Conservation (phyloP, 2,113 vertebrate species). For the Meleagris gallopavo region DNA sequence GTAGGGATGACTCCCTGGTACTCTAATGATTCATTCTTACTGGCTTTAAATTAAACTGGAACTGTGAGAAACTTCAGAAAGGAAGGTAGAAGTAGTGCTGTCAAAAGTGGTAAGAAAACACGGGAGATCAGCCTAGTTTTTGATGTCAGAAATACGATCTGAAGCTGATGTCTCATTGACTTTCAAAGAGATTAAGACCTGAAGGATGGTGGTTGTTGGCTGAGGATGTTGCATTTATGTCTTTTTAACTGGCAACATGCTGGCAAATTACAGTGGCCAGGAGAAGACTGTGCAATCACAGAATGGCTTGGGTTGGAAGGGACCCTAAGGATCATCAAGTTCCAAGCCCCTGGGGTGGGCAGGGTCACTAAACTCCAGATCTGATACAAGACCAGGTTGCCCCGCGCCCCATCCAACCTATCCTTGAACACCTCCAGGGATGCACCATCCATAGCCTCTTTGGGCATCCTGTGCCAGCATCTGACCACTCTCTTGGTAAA, state of each 20-base stretch:
- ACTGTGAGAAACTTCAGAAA: neutral
- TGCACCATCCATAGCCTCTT: no score
- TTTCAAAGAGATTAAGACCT: neutral
- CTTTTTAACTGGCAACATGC: neutral
- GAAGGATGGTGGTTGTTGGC: neutral
- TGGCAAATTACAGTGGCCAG: rapidly evolving
- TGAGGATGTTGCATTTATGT: neutral
- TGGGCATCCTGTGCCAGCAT: no score
- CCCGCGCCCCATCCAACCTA: no score
- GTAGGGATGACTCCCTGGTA: neutral
- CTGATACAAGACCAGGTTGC: no score
- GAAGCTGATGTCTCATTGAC: neutral
- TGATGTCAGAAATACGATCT: rapidly evolving
- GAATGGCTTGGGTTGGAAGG: no score
- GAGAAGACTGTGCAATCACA: neutral
- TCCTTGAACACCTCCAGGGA: no score
- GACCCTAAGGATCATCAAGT: no score
- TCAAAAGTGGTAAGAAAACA: neutral
- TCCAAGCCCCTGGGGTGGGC: no score
- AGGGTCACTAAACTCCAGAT: no score
- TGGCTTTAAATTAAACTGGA: neutral
- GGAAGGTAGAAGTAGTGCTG: neutral
- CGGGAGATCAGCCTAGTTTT: neutral
- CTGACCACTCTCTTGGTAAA: no score
- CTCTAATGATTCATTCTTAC: neutral